Percentiles rank a stretch among this genome's conserved stretches.
Evolutionary conservation across 92 coral and sea anemone species (phyloP).

Genomic region (Desmophyllum pertusum): DNA sequence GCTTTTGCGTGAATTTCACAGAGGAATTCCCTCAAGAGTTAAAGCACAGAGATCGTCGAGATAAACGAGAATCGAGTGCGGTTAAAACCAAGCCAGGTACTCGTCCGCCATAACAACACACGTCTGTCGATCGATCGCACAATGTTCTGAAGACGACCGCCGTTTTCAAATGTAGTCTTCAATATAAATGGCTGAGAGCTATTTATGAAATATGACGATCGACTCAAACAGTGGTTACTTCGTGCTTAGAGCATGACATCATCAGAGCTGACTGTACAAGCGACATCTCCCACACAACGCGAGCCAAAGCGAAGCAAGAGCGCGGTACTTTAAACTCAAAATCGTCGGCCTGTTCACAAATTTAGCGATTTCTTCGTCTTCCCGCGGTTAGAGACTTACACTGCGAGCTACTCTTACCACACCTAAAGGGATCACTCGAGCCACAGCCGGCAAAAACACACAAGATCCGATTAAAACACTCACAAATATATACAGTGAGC

Average conservation of each 20-base stretch:
- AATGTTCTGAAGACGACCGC: not conserved
- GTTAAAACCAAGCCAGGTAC: not conserved
- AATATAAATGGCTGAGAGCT: not conserved
- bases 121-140: not conserved
- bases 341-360: conserved; percentile 12
- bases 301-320: conserved; percentile 13
- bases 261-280: not conserved
- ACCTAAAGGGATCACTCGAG: conserved; percentile 5
- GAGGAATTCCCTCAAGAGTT: conserved; percentile 6
- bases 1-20: conserved; percentile 1
- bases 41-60: conserved; percentile 14
- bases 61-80: conserved; percentile 15
- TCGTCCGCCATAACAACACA: not conserved
- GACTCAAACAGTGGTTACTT: not conserved
- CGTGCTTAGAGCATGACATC: conserved; percentile 21
- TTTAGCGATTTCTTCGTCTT: conserved; percentile 9
- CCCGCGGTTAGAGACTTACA: not conserved
- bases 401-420: not conserved
- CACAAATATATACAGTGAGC: conserved; percentile 1
- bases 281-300: not conserved
- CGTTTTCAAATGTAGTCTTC: not conserved
- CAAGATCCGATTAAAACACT: conserved; percentile 28
- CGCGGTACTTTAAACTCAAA: not conserved
- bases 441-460: conserved; percentile 4
- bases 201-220: conserved; percentile 12